These are phyloP conservation scores for Azemiops feae DNA, from an alignment of 2,113 vertebrate species.

Conservation along the genomic window DNA sequence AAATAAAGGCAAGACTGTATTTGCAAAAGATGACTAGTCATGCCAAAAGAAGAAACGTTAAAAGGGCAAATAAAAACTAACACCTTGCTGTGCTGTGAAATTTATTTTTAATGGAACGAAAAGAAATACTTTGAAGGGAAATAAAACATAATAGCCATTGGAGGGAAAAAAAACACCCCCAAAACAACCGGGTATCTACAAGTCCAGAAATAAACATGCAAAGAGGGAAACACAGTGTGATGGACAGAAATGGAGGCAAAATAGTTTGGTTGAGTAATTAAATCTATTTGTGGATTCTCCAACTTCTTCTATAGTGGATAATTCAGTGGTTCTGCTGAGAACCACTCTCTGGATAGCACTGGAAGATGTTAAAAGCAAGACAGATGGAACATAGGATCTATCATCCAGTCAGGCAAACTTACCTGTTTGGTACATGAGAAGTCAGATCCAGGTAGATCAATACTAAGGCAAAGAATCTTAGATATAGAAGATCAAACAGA, in stretches of 20 bases:
- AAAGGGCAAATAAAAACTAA: constrained; percentile 8
- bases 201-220: constrained; percentile 27
- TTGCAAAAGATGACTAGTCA: constrained; percentile 9
- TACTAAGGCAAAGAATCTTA: no score
- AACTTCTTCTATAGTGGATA: constrained; percentile 15
- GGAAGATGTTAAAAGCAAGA: not conserved
- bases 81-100: constrained; percentile 23
- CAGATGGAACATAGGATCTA: not conserved
- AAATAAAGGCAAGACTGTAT: constrained; percentile 21
- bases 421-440: not conserved
- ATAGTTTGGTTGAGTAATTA: constrained; percentile 48
- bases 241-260: constrained; percentile 44
- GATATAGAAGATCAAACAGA: no score
- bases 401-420: not conserved
- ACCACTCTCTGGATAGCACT: not conserved
- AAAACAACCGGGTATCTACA: constrained; percentile 53
- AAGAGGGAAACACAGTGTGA: constrained; percentile 5
- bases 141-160: constrained; percentile 38
- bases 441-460: no score
- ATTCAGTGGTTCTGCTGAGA: not conserved
- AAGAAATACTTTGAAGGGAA: constrained; percentile 55
- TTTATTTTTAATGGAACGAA: constrained; percentile 49
- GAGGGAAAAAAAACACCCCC: constrained; percentile 26
- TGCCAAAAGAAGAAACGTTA: not conserved
- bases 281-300: constrained; percentile 12